Evolutionary conservation across 37 sponge, comb jelly and placozoan species (phyloP).

Genomic region (Geodia barretti): DNA sequence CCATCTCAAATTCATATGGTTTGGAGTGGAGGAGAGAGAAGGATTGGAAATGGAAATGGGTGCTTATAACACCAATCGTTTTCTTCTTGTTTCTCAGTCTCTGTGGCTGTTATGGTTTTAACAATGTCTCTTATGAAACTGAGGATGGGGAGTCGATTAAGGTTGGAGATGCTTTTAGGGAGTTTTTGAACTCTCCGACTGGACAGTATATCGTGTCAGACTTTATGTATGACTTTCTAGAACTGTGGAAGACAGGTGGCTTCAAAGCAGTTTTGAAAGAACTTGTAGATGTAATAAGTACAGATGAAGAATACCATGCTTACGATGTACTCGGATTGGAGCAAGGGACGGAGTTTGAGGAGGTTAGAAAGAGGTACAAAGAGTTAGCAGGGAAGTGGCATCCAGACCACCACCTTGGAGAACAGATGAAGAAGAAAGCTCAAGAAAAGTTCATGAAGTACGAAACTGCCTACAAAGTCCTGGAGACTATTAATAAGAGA

Average conservation of each 20-base stretch:
- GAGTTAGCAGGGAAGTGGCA: slow-evolving; percentile 72
- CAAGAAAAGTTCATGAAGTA: slow-evolving; percentile 79
- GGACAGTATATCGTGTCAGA: slow-evolving; percentile 67
- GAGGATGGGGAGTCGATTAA: slow-evolving; percentile 84
- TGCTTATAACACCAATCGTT: background rate
- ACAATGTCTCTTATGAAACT: slow-evolving; percentile 60
- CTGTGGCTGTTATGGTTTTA: slow-evolving; percentile 39
- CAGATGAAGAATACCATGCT: slow-evolving; percentile 36
- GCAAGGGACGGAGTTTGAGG: slow-evolving; percentile 36
- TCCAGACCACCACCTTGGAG: slow-evolving; percentile 66
- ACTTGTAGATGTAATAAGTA: no score
- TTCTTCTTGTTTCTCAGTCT: slow-evolving; percentile 25
- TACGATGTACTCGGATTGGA: slow-evolving; percentile 44
- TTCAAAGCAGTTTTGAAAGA: background rate
- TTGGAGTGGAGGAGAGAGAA: slow-evolving; percentile 25
- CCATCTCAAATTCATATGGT: no score
- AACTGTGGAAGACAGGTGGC: no score
- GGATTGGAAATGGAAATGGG: slow-evolving; percentile 25
- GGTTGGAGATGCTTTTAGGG: slow-evolving; percentile 68
- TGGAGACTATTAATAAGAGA: slow-evolving; percentile 50
- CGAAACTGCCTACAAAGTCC: slow-evolving; percentile 75
- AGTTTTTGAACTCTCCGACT: slow-evolving; percentile 73
- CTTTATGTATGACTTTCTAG: no score
- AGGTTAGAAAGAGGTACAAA: slow-evolving; percentile 61
- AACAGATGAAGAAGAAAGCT: slow-evolving; percentile 42